These are phyloP conservation scores for Phoenoteleia sp. DNA, from an alignment of 2,888 invertebrate genomes.

Conservation along the genomic window DNA sequence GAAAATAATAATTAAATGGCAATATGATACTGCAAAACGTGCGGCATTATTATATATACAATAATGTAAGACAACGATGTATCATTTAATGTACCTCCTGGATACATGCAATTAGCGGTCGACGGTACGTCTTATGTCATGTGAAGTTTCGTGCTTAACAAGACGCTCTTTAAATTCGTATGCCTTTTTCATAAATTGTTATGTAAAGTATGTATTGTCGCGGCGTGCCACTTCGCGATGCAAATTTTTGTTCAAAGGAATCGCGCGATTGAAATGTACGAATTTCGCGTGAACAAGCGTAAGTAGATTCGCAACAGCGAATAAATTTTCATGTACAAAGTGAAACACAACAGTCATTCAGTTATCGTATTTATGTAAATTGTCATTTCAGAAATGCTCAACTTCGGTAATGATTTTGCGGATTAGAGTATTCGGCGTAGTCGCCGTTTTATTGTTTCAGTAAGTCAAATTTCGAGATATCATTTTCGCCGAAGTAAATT, in stretches of 20 bases:
- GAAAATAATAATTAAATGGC: background rate
- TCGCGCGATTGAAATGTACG: background rate
- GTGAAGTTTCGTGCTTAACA: constrained; percentile 9
- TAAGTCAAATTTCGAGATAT: constrained; percentile 13
- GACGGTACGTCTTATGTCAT: constrained; percentile 1
- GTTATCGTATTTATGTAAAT: background rate
- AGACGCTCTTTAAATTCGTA: background rate
- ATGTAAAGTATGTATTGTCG: background rate
- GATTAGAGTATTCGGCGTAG: background rate
- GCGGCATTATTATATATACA: constrained; percentile 30
- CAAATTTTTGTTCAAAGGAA: background rate
- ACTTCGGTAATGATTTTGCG: constrained; percentile 34
- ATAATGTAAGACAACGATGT: constrained; percentile 27
- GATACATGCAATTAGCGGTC: constrained; percentile 6
- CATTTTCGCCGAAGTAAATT: no score
- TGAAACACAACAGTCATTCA: background rate
- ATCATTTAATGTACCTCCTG: constrained; percentile 27
- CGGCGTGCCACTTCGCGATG: background rate
- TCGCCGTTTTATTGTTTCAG: background rate
- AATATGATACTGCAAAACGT: constrained; percentile 5
- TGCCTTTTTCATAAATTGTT: constrained; percentile 7
- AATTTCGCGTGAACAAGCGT: background rate
- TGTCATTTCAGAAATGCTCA: constrained; percentile 29
- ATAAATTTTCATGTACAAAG: background rate
- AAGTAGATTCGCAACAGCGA: background rate